Evolutionary conservation across 2,888 invertebrate genomes (phyloP), one percentile per base, ranked within the genome.

Genomic region (Lypha dubia): DNA sequence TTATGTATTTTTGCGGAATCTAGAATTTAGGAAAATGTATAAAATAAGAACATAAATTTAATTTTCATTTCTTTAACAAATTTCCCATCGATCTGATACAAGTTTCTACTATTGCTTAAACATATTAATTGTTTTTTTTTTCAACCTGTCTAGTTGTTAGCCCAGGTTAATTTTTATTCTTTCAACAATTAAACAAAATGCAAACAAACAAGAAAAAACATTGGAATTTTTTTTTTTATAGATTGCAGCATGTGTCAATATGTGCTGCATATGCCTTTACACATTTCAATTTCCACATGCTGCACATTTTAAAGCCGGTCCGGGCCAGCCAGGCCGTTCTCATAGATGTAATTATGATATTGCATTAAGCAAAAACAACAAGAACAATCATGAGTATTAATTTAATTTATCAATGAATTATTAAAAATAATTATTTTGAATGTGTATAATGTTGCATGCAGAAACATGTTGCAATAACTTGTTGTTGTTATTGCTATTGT

Each of bases 401-500:
- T 83, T 83, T 83, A 65, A n/a, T n/a, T 79, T 81, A 84, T 77
- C 77, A 73, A 81, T 84, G 77, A 84, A 80, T 84, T 84, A 84
- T 84, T 77, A 76, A 80, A 80, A 80, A 80, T 68, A 77, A 76
- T 80, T 84, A 84, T 73, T 73, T 73, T 44, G 53, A 67, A 60
- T 76, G 11, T 70, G 24, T 46, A 38, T 75, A 49, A 13, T 60
- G 60, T 62, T 77, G 70, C 65, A 65, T 17, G 20, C 22, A 67
- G 24, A 38, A 77, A 56, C 53, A 83, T 74, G 74, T 62, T 65
- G 65, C 58, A 79, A 65, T 35, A 20, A 44, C 44, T 56, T 1
- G 8, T 56, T n/a, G 5, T 38, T 38, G 35, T 38, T 35, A 13
- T n/a, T 17, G 17, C n/a, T n/a, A n/a, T n/a, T n/a, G 17, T 28